Evolutionary conservation across 1,140 invertebrate genomes (phyloP), one percentile per base, ranked within the genome.

Genomic region (Aphaenogaster ashmeadi): DNA sequence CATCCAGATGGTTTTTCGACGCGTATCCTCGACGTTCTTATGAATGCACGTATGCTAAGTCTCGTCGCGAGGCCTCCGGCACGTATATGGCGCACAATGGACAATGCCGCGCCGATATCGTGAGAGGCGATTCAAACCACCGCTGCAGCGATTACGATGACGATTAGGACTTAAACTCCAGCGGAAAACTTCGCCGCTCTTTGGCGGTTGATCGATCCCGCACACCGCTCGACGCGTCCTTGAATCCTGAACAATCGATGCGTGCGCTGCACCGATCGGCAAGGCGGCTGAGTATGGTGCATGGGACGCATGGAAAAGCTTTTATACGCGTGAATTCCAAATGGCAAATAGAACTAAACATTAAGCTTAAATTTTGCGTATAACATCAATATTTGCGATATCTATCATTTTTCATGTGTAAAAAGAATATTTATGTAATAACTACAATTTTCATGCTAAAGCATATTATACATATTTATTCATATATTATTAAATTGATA

Each of bases 41-140:
- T 69, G 64, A 81, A 81, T 69, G 78, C 78, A 7, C 36, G 66
- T 33, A 66, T 79, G 71, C 64, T 88, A 80, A 88, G 75, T 44
- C 18, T 11, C 50, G 27, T 7, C 50, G 50, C 52, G 69, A 77
- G 44, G 74, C 62, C 66, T 50, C 7, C 81, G 58, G 33, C 47
- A 33, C 21, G 47, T 77, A 67, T 66, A 79, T 41, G 80, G 62
- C 71, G 81, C 71, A 89, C 89, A 87, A 89, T 91, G 89, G 52
- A 87, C 87, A 80, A 89, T 90, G 87, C 81, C 44, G 50, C n/a
- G 56, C 52, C 33, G 90, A 89, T 88, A 91, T 87, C 33, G 87
- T 41, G 27, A 60, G 60, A 88, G 71, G 54, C 62, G 87, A 86
- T 64, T 54, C 67, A 72, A 60, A 36, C 41, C 27, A 41, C 50